Conservation (phyloP, 2,888 invertebrate genomes). For the Andrena bicolor region DNA sequence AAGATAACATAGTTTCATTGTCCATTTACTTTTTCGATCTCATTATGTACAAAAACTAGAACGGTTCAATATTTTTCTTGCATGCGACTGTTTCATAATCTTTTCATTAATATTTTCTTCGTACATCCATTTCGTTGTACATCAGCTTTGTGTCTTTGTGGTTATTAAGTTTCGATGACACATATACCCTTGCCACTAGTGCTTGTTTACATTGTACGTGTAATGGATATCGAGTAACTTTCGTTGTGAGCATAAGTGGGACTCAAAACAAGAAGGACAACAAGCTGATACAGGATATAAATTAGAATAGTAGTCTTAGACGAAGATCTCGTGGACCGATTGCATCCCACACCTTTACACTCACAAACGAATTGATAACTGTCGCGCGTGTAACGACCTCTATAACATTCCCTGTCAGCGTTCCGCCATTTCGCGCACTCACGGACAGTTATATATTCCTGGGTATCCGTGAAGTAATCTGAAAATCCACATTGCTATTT, state of each 20-base stretch:
- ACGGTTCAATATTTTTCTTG: not conserved
- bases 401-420: constrained; percentile 71
- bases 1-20: not conserved
- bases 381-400: constrained; percentile 72
- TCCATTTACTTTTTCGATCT: not conserved
- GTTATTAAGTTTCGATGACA: not conserved
- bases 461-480: constrained; percentile 76
- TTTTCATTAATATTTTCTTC: constrained; percentile 4
- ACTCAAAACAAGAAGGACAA: constrained; percentile 36
- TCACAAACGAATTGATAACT: constrained; percentile 78
- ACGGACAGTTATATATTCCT: constrained; percentile 67
- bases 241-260: constrained; percentile 27
- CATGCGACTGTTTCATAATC: not conserved
- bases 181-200: not conserved
- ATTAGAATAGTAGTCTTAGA: not conserved
- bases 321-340: constrained; percentile 63
- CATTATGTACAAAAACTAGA: not conserved
- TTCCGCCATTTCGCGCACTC: constrained; percentile 74
- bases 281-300: constrained; percentile 42
- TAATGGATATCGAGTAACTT: not conserved
- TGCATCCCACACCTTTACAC: constrained; percentile 74
- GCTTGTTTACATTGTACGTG: not conserved
- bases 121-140: not conserved
- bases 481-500: constrained; percentile 26
- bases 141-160: not conserved